Evolutionary conservation across 2,797 vertebrate genomes (phyloP), one percentile per base, ranked within the genome.

Genomic region (Pitangus sulphuratus): DNA sequence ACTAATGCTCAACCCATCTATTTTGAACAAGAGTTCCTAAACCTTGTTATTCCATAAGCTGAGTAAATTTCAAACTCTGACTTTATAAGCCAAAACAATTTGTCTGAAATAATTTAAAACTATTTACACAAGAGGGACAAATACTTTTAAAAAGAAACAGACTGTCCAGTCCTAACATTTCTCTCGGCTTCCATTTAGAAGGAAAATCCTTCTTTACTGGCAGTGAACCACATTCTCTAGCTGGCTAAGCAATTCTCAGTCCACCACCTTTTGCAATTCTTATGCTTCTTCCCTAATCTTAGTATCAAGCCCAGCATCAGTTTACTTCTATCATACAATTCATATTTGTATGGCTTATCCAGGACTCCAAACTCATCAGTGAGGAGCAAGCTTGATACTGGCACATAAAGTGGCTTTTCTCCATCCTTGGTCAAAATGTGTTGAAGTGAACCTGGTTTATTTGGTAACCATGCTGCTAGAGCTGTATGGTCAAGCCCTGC

Each of bases 401-500:
- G 24, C 26, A 61, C 15, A 40, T 35, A 33, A 37, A 45, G 39
- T 5, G 14, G 42, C 20, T 83, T 54, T 89, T 56, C 61, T 76
- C 17, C 33, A 42, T 51, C 40, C 31, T 5, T 1, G 0, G 8
- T n/a, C 75, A 62, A 80, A 78, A 17, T 6, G 15, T 2, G 2
- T 8, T 30, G 47, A 78, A 11, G 25, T 33, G 13, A 87, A 62
- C 7, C 53, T 15, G 9, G 16, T 35, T 83, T 60, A 45, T 65
- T n/a, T 16, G 33, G 54, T 26, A 56, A 22, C 21, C 30, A 11
- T 11, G 12, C 15, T 39, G 7, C 70, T 42, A 64, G 30, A 87
- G 12, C 8, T 80, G 18, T 48, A n/a, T 4, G 42, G 37, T 50
- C 20, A 60, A 87, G 60, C 21, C 17, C 2, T 8, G 12, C 13